These are phyloP conservation scores for Cremastobaeus sp. DNA, from an alignment of 2,888 invertebrate genomes.

Conservation along the genomic window DNA sequence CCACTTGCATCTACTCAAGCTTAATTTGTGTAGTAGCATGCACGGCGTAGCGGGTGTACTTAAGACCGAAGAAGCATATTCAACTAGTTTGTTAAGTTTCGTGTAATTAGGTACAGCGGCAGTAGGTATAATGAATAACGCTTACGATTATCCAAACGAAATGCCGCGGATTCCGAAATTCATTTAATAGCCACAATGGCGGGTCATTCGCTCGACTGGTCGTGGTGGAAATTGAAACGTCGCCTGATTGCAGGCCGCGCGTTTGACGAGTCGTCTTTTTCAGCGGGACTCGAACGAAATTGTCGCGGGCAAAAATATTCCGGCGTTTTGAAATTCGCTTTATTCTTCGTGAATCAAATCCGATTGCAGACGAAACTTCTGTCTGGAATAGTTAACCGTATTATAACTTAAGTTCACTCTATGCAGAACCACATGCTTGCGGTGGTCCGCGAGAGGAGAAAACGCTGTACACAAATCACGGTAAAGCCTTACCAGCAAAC, in stretches of 20 bases:
- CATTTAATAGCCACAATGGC: constrained; percentile 5
- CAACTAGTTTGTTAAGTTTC: constrained; percentile 31
- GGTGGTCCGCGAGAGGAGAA: constrained; percentile 61
- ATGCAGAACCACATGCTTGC: constrained; percentile 61
- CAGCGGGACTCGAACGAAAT: background rate
- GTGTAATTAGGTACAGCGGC: constrained; percentile 19
- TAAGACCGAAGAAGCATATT: constrained; percentile 22
- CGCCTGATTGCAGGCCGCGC: constrained; percentile 5
- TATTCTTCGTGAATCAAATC: constrained; percentile 42
- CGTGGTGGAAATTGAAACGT: constrained; percentile 21
- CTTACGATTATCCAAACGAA: constrained; percentile 20
- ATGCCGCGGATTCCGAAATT: background rate
- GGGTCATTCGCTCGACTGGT: background rate
- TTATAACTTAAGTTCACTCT: constrained; percentile 61
- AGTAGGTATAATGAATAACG: constrained; percentile 2
- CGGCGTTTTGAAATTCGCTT: constrained; percentile 33
- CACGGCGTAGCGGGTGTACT: constrained; percentile 9
- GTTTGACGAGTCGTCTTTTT: constrained; percentile 1
- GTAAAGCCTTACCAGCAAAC: constrained; percentile 64
- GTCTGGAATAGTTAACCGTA: constrained; percentile 59
- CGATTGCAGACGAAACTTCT: constrained; percentile 53
- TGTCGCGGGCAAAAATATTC: constrained; percentile 12
- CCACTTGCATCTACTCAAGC: constrained; percentile 25
- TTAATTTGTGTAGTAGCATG: constrained; percentile 41
- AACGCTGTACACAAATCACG: constrained; percentile 71